Conservation (phyloP, 1,140 invertebrate genomes). For the Leptinotarsa texana region DNA sequence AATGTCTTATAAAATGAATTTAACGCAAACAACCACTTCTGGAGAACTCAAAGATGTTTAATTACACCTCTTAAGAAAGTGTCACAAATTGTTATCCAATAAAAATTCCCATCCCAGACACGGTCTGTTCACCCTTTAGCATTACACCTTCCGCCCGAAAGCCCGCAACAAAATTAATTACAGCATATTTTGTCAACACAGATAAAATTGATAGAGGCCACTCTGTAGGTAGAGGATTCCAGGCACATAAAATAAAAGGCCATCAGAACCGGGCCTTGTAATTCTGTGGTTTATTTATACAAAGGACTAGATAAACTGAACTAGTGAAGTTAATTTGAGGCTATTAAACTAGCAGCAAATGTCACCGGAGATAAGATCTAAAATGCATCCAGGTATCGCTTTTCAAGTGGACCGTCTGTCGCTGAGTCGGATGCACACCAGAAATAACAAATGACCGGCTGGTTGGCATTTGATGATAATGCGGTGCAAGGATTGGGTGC, state of each 20-base stretch:
- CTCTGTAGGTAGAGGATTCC: constrained; percentile 24
- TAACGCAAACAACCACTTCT: too few species aligned
- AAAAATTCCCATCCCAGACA: neutral
- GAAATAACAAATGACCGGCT: constrained; percentile 50
- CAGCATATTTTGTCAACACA: constrained; percentile 28
- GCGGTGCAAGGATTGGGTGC: constrained; percentile 46
- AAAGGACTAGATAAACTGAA: constrained; percentile 42
- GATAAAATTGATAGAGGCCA: constrained; percentile 26
- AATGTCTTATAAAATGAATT: too few species aligned
- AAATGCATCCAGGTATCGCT: constrained; percentile 45
- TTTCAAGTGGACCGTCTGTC: constrained; percentile 43
- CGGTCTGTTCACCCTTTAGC: neutral
- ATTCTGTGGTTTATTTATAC: constrained; percentile 13
- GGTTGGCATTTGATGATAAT: constrained; percentile 50
- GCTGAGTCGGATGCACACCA: constrained; percentile 37
- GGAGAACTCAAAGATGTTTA: too few species aligned
- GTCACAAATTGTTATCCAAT: constrained; percentile 3
- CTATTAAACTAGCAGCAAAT: constrained; percentile 51
- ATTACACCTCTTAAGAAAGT: neutral
- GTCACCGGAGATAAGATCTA: constrained; percentile 48
- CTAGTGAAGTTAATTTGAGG: constrained; percentile 51
- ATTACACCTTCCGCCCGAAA: constrained; percentile 10
- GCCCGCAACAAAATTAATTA: constrained; percentile 23
- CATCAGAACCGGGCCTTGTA: constrained; percentile 3
- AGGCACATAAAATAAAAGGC: constrained; percentile 6